These are phyloP conservation scores for Holcopasites calliopsidis DNA, from an alignment of 1,140 invertebrate species.

Conservation along the genomic window DNA sequence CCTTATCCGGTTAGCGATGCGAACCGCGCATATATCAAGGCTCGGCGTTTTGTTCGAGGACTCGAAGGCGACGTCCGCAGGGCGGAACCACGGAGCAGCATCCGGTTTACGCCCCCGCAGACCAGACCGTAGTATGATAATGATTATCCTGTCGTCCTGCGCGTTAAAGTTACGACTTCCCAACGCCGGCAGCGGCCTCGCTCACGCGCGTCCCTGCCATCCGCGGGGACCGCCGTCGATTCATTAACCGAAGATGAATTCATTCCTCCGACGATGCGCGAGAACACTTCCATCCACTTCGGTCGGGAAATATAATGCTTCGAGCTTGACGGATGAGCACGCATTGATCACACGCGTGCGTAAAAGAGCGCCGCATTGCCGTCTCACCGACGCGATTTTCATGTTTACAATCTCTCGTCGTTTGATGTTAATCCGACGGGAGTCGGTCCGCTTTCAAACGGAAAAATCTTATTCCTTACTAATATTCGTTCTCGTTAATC, in stretches of 20 bases:
- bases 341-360: constrained; percentile 25
- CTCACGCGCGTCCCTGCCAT: background rate
- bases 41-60: background rate
- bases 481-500: too few relatives aligned
- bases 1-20: background rate
- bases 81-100: constrained; percentile 36
- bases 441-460: too few relatives aligned
- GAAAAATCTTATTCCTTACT: too few relatives aligned
- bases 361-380: background rate
- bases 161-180: constrained; percentile 50
- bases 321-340: constrained; percentile 29
- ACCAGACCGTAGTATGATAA: constrained; percentile 38
- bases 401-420: background rate
- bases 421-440: too few relatives aligned
- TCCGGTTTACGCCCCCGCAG: constrained; percentile 44
- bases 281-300: constrained; percentile 7
- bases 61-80: background rate
- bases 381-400: background rate
- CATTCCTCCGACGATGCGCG: constrained; percentile 42
- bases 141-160: constrained; percentile 53
- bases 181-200: constrained; percentile 5
- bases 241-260: constrained; percentile 42
- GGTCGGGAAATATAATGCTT: constrained; percentile 20
- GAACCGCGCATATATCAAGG: background rate
- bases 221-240: constrained; percentile 9